Percentiles rank a stretch among this genome's conserved stretches.
Evolutionary conservation across 2,113 vertebrate genomes (phyloP).

Genomic region (Ptyas mucosa): DNA sequence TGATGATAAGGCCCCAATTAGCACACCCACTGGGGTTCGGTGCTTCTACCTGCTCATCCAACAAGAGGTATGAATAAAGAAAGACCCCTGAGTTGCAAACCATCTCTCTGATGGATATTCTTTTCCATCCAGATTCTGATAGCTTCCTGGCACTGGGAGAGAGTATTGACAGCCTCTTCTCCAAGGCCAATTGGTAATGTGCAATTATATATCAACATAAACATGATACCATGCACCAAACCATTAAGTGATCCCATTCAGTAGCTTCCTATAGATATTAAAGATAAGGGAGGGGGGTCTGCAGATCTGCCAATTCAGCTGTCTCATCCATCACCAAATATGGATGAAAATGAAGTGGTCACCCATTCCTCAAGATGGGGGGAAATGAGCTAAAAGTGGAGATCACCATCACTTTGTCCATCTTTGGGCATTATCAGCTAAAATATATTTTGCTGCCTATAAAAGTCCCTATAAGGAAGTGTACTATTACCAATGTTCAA

Average conservation of each 20-base stretch:
- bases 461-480: neutral
- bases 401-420: neutral
- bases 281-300: neutral
- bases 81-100: neutral
- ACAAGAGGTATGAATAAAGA: neutral
- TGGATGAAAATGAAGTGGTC: neutral
- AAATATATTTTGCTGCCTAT: neutral
- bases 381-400: neutral
- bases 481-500: neutral
- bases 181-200: neutral
- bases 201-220: neutral
- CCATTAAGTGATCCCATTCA: neutral
- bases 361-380: neutral
- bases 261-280: neutral
- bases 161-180: neutral
- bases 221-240: neutral
- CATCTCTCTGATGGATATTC: neutral
- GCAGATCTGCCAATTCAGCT: neutral
- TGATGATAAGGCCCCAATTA: neutral
- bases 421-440: neutral
- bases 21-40: neutral
- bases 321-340: neutral
- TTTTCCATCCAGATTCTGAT: neutral
- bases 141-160: neutral
- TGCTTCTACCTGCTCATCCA: neutral